A percentile compares a stretch with the other conserved stretches of the same genome.
Evolutionary conservation across 1,140 invertebrate genomes (phyloP).

Genomic region (Gonioctena quinquepunctata): DNA sequence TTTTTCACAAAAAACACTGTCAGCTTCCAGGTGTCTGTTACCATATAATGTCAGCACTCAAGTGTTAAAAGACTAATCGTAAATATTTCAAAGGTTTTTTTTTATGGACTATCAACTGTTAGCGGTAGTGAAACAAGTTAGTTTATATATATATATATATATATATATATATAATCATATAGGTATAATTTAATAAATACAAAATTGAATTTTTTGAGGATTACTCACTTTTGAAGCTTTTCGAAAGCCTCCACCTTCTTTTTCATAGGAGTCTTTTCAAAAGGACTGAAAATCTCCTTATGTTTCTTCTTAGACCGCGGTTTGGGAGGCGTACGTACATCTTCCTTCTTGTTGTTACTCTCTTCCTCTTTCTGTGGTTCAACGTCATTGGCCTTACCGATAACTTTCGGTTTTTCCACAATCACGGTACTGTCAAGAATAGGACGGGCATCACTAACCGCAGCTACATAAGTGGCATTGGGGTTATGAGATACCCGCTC

Average conservation of each 20-base stretch:
- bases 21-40: no score
- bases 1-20: no score
- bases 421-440: constrained; percentile 27
- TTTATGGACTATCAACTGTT: no score
- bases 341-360: background rate
- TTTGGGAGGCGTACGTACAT: constrained; percentile 16
- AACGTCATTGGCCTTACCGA: constrained; percentile 35
- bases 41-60: no score
- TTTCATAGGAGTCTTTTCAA: constrained; percentile 64
- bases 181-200: no score
- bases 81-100: no score
- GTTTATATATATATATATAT: no score
- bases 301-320: background rate
- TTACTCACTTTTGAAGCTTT: constrained; percentile 52
- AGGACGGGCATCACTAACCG: background rate
- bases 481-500: constrained; percentile 10
- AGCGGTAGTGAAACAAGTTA: no score
- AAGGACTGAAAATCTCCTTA: constrained; percentile 59
- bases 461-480: constrained; percentile 14
- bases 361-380: background rate
- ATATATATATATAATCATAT: no score
- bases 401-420: constrained; percentile 26
- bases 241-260: constrained; percentile 67
- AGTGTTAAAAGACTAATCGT: no score
- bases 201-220: no score